A percentile compares a stretch with the other conserved stretches of the same genome.
phyloP scores from a whole-genome alignment of 2,113 vertebrate species.

The Prionailurus viverrinus region DNA sequence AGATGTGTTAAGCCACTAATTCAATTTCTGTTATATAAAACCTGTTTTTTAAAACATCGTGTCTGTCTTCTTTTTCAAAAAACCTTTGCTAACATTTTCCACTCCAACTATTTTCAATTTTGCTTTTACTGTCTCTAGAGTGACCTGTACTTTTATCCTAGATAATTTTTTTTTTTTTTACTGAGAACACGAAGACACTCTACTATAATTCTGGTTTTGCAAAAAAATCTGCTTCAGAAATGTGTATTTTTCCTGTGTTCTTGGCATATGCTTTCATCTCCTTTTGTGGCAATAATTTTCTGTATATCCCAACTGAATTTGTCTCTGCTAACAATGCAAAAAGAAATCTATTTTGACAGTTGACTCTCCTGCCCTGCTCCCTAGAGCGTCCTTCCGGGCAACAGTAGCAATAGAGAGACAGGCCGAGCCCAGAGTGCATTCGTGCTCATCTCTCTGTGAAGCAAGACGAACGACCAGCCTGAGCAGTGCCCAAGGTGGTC shows the following conservation, averaged over 20 bases:
- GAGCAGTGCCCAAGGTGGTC: neutral
- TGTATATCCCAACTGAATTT: neutral
- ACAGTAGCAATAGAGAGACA: neutral
- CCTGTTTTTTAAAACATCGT: neutral
- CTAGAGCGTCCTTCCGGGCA: neutral
- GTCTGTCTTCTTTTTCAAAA: neutral
- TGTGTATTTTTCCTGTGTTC: neutral
- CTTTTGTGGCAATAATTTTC: slow-evolving; percentile 34
- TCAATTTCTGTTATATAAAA: neutral
- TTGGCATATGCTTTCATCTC: neutral
- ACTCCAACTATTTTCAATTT: neutral
- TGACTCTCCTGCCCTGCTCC: neutral
- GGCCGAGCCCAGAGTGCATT: neutral
- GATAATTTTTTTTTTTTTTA: neutral
- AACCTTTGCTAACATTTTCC: neutral
- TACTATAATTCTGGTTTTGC: neutral
- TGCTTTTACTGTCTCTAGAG: neutral
- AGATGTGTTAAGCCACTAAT: neutral
- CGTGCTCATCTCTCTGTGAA: neutral
- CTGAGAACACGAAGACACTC: neutral
- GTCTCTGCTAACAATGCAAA: slow-evolving; percentile 29
- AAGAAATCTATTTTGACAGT: neutral
- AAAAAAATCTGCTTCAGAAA: slow-evolving; percentile 2
- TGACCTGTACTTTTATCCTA: neutral
- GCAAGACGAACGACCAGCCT: neutral